Evolutionary conservation across 2,888 invertebrate species (phyloP).

Genomic region (Coenonympha arcania): DNA sequence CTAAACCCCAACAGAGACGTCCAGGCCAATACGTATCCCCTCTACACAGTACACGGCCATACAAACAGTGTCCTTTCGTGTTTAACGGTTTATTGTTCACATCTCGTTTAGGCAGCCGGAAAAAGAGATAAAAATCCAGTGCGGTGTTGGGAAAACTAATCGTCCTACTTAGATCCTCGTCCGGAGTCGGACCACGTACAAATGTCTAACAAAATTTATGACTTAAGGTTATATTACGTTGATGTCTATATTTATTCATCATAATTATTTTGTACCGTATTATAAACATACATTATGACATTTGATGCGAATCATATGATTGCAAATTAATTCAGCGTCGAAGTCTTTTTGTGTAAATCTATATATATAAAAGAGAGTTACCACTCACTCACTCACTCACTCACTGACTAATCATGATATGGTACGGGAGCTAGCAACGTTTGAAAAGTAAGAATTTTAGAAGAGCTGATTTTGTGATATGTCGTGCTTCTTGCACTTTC

Average conservation of each 20-base stretch:
- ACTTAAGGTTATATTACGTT: conserved; percentile 4
- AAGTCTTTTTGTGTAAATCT: not conserved
- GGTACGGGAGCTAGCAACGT: too few species aligned
- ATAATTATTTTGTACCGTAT: not conserved
- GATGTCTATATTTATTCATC: conserved; percentile 1
- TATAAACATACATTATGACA: too few species aligned
- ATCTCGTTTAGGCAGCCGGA: conserved; percentile 40
- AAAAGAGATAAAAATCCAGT: conserved; percentile 34
- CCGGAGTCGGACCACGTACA: conserved; percentile 27
- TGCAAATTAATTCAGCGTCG: conserved; percentile 3
- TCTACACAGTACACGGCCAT: conserved; percentile 37
- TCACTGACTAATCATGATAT: too few species aligned
- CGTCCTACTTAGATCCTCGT: conserved; percentile 28
- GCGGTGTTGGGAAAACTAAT: conserved; percentile 56
- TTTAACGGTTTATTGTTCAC: conserved; percentile 57
- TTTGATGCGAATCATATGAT: not conserved
- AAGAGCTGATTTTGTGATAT: too few species aligned
- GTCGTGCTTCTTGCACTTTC: too few species aligned
- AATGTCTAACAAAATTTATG: conserved; percentile 1
- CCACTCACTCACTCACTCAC: too few species aligned
- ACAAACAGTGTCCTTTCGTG: conserved; percentile 45
- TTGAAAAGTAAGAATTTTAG: too few species aligned
- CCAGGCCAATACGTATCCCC: conserved; percentile 57
- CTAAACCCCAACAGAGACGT: conserved; percentile 51
- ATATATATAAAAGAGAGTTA: too few species aligned